Evolutionary conservation across 2,888 invertebrate genomes (phyloP).

Genomic region (Holacanthella duospinosa): DNA sequence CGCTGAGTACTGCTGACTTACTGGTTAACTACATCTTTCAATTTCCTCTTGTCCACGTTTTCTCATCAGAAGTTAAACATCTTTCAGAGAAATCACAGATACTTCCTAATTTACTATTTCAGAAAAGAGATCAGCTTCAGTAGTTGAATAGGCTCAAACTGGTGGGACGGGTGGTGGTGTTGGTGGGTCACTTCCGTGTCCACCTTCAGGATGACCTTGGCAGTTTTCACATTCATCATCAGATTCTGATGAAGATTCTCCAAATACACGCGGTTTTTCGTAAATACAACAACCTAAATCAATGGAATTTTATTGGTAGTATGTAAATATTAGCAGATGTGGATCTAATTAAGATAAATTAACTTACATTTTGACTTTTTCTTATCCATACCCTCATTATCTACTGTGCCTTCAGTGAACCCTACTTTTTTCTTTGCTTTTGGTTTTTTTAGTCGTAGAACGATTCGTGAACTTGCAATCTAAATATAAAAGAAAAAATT

Average conservation of each 20-base stretch:
- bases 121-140: too few relatives aligned
- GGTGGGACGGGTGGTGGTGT: too few relatives aligned
- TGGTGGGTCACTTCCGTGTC: too few relatives aligned
- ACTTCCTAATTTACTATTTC: too few relatives aligned
- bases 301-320: neutral
- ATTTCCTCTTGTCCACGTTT: too few relatives aligned
- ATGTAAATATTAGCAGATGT: slow-evolving; percentile 6
- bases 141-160: too few relatives aligned
- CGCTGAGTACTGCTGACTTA: too few relatives aligned
- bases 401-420: slow-evolving; percentile 82
- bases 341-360: slow-evolving; percentile 13
- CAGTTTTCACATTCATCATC: slow-evolving; percentile 45
- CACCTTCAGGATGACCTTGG: neutral
- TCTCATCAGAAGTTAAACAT: too few relatives aligned
- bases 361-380: slow-evolving; percentile 88
- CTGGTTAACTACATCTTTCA: too few relatives aligned
- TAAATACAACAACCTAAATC: slow-evolving; percentile 82
- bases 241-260: slow-evolving; percentile 74
- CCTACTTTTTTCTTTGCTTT: slow-evolving; percentile 66
- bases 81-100: too few relatives aligned
- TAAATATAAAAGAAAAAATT: neutral
- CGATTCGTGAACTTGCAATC: neutral
- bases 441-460: slow-evolving; percentile 56
- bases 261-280: slow-evolving; percentile 77
- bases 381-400: slow-evolving; percentile 88